These are phyloP conservation scores for Tamandua tetradactyla DNA, from an alignment of 2,797 vertebrate species.

Conservation along the genomic window DNA sequence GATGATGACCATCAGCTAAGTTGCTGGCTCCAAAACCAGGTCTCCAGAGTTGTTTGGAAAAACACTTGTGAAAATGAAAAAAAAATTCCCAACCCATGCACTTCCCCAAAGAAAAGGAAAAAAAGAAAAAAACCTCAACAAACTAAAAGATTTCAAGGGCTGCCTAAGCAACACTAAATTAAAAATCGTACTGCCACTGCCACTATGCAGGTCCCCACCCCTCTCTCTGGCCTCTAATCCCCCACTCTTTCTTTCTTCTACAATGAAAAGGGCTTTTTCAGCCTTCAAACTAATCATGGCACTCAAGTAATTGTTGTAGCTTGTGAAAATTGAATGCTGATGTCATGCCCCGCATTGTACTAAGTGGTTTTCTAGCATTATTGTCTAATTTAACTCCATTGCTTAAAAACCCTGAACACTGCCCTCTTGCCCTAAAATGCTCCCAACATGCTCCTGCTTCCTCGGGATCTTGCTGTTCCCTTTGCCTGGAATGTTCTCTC, in stretches of 20 bases:
- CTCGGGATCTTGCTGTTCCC: background rate
- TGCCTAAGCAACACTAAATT: background rate
- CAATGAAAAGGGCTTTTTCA: background rate
- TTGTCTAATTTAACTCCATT: background rate
- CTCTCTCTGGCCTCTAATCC: background rate
- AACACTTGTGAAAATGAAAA: background rate
- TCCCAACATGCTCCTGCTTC: background rate
- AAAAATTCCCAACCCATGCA: no score
- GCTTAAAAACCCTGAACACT: background rate
- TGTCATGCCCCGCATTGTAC: background rate
- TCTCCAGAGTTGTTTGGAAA: background rate
- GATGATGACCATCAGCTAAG: background rate
- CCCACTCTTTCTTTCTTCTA: background rate
- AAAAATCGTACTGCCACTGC: background rate
- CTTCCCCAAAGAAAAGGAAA: no score
- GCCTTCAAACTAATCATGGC: background rate
- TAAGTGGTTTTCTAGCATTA: conserved; percentile 15
- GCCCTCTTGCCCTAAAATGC: background rate
- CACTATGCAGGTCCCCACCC: background rate
- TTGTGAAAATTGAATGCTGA: background rate
- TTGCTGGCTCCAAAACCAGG: conserved; percentile 16
- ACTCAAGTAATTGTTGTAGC: background rate
- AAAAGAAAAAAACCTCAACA: background rate
- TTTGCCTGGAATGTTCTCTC: background rate
- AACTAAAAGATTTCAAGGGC: background rate